A percentile compares a stretch with the other conserved stretches of the same genome.
Conservation (phyloP, 2,113 vertebrate species). For the Oreochromis niloticus region DNA sequence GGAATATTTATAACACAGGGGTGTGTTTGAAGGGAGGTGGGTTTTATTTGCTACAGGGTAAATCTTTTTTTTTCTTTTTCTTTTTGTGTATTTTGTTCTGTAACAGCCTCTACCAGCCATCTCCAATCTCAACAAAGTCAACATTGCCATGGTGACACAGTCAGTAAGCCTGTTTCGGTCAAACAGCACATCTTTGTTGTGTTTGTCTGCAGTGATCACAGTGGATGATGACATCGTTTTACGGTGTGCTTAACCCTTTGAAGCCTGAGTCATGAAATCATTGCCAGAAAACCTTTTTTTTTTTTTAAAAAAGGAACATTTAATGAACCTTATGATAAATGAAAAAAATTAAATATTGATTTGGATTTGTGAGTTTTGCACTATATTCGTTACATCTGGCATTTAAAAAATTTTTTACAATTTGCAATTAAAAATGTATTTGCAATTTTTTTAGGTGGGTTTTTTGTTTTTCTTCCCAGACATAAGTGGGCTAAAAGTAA, state of each 20-base stretch:
- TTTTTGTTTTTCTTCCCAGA: not conserved
- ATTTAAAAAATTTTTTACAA: not conserved
- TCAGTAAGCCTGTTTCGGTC: not conserved
- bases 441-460: not conserved
- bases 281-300: not conserved
- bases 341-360: fast-evolving
- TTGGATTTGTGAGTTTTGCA: not conserved
- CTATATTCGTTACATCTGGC: not conserved
- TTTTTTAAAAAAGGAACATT: not conserved
- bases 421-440: not conserved
- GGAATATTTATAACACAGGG: not conserved
- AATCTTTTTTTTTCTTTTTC: not conserved
- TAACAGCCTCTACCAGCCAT: not conserved
- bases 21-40: not conserved
- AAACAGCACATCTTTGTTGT: not conserved
- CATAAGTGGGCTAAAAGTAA: not conserved
- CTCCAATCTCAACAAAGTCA: not conserved
- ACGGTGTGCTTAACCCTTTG: not conserved
- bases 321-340: not conserved
- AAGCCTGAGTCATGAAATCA: not conserved
- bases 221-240: not conserved
- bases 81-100: not conserved
- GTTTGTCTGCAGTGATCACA: not conserved
- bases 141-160: not conserved
- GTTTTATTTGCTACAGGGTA: not conserved